Base-by-base conservation (phyloP, 2,888 invertebrate genomes). In the Limnephilus marmoratus region DNA sequence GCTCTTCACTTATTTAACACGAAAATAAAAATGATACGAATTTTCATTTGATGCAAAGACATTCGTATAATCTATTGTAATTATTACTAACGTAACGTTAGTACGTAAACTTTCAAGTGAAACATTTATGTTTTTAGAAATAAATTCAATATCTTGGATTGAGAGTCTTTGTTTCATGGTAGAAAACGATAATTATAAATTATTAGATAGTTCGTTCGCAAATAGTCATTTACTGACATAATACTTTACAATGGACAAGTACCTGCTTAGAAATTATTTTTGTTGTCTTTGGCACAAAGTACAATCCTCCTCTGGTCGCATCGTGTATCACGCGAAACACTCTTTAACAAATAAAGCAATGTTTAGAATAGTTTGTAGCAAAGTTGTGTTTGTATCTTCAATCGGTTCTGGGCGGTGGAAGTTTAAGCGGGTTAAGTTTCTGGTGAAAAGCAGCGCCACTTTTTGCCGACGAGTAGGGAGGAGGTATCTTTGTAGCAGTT, bases 361-460 rank as follows among this genome's bases (percentile, higher is more conserved):
- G 86, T 45, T 86, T 41, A 45, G 45, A 86, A 86, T 86, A 86
- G 86, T 86, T 86, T 86, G 15, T 68, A n/a, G 68, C 24, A 85
- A 86, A 86, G 41, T 86, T 45, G 24, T 86, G 29, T 86, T 45
- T 83, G 68, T 68, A 68, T 45, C 86, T 86, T 15, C 86, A 45
- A 37, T 86, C 45, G 45, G 9, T 45, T 45, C 86, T 41, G 45
- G 45, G 45, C 18, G 41, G 86, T 37, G 49, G n/a, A 34, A 83
- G 34, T 29, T 86, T 45, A 29, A 86, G 29, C 13, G 45, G 49
- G 86, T 37, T 45, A 45, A 45, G 45, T 37, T 45, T 86, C n/a
- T 29, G 45, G 49, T 29, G 86, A 86, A 45, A 86, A 86, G 45
- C 49, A 41, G 86, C 45, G 9, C 68, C 9, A 68, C 68, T 68